Percentiles rank a stretch among this genome's conserved stretches.
Evolutionary conservation across 2,797 vertebrate genomes (phyloP).

Genomic region (Danio jaintianensis): DNA sequence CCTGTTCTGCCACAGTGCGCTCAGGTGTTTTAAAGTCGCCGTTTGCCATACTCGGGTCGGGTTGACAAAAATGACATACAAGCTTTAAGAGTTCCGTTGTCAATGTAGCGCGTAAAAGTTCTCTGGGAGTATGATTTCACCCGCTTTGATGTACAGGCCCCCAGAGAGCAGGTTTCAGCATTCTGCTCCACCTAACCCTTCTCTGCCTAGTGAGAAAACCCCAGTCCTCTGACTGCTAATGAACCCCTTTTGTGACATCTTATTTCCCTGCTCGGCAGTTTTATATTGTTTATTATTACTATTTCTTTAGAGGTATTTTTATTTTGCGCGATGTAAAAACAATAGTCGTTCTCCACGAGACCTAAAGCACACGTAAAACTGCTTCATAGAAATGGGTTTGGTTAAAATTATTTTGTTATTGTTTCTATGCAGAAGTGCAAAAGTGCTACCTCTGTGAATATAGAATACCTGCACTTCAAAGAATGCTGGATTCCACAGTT

Average conservation of each 20-base stretch:
- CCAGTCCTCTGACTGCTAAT: constrained; percentile 75
- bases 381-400: neutral
- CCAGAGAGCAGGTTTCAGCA: constrained; percentile 77
- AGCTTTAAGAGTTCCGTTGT: constrained; percentile 80
- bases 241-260: constrained; percentile 56
- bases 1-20: constrained; percentile 61
- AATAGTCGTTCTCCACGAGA: neutral
- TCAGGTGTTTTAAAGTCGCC: constrained; percentile 68
- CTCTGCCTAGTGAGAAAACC: constrained; percentile 70
- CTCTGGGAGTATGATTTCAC: constrained; percentile 76
- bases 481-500: too few species aligned
- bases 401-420: neutral
- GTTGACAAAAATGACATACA: constrained; percentile 80
- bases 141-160: constrained; percentile 79
- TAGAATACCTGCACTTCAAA: too few species aligned
- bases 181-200: constrained; percentile 75
- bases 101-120: constrained; percentile 76
- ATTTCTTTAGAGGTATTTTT: neutral
- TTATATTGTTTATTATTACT: constrained; percentile 20
- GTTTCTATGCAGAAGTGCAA: constrained; percentile 14
- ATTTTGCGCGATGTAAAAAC: neutral
- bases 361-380: neutral
- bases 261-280: constrained; percentile 14
- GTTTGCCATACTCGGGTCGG: constrained; percentile 67
- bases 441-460: neutral